These are phyloP conservation scores for Platygyra sinensis DNA, from an alignment of 64 coral and sea anemone species.

Conservation along the genomic window DNA sequence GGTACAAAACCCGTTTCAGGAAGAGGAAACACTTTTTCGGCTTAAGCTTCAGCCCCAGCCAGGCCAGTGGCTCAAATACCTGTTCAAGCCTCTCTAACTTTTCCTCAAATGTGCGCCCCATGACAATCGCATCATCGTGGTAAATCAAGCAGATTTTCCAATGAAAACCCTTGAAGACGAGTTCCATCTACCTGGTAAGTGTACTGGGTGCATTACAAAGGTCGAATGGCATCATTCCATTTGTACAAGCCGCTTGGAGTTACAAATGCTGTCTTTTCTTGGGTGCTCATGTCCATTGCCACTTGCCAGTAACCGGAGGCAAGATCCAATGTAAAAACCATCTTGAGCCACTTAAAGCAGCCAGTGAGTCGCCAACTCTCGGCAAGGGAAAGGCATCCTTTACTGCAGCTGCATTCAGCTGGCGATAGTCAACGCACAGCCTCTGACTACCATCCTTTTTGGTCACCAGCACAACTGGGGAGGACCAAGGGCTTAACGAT, in stretches of 20 bases:
- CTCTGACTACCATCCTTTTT: slow-evolving; percentile 22
- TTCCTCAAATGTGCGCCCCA: slow-evolving; percentile 16
- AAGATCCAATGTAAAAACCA: background rate
- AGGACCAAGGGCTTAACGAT: slow-evolving; percentile 21
- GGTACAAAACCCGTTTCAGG: slow-evolving; percentile 11
- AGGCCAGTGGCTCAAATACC: background rate
- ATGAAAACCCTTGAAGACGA: slow-evolving; percentile 8
- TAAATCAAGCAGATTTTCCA: slow-evolving; percentile 17
- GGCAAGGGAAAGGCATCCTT: slow-evolving; percentile 7
- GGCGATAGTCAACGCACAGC: slow-evolving; percentile 29
- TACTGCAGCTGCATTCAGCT: background rate
- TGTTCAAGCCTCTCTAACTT: background rate
- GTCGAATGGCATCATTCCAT: background rate
- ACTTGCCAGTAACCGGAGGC: slow-evolving; percentile 44
- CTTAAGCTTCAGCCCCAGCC: background rate
- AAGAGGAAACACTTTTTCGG: slow-evolving; percentile 8
- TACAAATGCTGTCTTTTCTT: slow-evolving; percentile 22
- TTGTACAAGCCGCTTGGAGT: slow-evolving; percentile 10
- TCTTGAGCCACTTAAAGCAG: background rate
- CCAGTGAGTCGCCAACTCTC: background rate
- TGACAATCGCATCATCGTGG: slow-evolving; percentile 18
- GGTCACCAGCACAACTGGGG: background rate
- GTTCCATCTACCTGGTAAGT: slow-evolving; percentile 8
- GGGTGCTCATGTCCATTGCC: background rate
- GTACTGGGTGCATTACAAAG: slow-evolving; percentile 16